These are phyloP conservation scores for Phoxinus dragarum DNA, from an alignment of 2,797 vertebrate genomes.

Conservation along the genomic window DNA sequence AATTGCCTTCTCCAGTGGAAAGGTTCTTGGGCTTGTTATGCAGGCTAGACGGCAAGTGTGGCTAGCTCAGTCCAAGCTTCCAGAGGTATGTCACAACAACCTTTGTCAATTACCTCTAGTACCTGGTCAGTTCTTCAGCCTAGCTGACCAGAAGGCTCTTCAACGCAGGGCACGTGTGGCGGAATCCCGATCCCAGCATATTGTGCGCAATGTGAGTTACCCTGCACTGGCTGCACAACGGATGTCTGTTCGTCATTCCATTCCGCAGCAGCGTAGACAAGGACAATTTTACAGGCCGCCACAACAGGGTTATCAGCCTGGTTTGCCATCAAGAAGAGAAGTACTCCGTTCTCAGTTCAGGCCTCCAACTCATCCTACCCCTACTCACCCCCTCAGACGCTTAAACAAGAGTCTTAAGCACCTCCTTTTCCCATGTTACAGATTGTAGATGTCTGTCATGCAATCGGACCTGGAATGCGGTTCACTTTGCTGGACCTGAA, in stretches of 20 bases:
- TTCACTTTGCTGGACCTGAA: too few relatives aligned
- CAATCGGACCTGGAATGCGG: too few relatives aligned
- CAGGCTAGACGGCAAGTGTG: not conserved
- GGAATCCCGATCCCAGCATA: not conserved
- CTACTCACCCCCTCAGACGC: too few relatives aligned
- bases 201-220: not conserved
- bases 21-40: not conserved
- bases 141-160: not conserved
- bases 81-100: not conserved
- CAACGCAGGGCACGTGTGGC: not conserved
- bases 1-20: not conserved
- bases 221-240: not conserved
- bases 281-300: not conserved
- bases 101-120: not conserved
- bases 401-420: too few relatives aligned
- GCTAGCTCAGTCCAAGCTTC: not conserved
- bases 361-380: too few relatives aligned
- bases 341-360: too few relatives aligned
- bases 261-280: not conserved
- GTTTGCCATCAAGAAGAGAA: not conserved
- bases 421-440: too few relatives aligned
- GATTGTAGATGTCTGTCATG: too few relatives aligned
- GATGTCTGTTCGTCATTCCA: not conserved
- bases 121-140: not conserved
- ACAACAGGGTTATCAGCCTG: not conserved